Percentiles rank a stretch among this genome's conserved stretches.
phyloP scores from a whole-genome alignment of 2,113 vertebrate genomes.

The Craseonycteris thonglongyai region DNA sequence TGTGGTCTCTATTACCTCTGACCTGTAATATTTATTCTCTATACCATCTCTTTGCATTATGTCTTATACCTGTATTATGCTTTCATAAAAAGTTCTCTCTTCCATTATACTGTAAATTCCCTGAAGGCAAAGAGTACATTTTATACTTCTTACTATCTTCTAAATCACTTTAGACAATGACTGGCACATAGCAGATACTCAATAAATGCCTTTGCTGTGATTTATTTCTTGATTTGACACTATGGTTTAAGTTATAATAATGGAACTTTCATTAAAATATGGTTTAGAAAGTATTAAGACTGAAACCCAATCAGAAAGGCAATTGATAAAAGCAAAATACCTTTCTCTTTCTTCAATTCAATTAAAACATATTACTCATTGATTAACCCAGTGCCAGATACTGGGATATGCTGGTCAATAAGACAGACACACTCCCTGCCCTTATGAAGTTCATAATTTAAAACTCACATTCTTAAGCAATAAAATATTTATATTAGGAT shows the following conservation, averaged over 20 bases:
- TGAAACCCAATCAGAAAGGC: background rate
- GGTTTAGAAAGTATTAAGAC: background rate
- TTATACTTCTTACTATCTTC: background rate
- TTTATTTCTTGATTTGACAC: conserved; percentile 16
- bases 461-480: conserved; percentile 5
- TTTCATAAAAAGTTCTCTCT: background rate
- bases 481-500: background rate
- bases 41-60: background rate
- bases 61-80: background rate
- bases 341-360: background rate
- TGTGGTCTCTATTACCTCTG: background rate
- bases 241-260: conserved; percentile 22
- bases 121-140: background rate
- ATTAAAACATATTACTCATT: background rate
- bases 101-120: background rate
- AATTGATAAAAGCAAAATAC: conserved; percentile 20
- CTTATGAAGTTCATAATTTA: conserved; percentile 25
- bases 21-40: background rate
- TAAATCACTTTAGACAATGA: background rate
- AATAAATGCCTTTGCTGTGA: background rate
- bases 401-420: background rate
- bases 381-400: background rate
- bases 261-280: background rate
- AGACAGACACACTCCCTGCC: background rate
- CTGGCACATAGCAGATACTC: conserved; percentile 33